These are phyloP conservation scores for Balearica regulorum DNA, from an alignment of 2,797 vertebrate species.

Conservation along the genomic window DNA sequence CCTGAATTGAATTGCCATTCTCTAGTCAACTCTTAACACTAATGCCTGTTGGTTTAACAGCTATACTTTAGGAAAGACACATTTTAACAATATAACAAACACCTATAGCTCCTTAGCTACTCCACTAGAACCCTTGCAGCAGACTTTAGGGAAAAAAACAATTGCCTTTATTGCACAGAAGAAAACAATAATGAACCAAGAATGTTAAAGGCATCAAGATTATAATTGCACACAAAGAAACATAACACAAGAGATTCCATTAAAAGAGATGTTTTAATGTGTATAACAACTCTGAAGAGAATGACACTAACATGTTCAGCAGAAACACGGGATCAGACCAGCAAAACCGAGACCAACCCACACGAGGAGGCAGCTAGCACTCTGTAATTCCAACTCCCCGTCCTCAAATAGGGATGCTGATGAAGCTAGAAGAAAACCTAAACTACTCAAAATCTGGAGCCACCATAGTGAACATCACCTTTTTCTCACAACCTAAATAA, in stretches of 20 bases:
- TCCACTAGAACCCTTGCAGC: slow-evolving; percentile 7
- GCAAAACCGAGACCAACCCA: background rate
- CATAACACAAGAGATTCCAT: slow-evolving; percentile 14
- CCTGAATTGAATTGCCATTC: slow-evolving; percentile 11
- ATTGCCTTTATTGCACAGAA: slow-evolving; percentile 51
- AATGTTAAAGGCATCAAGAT: slow-evolving; percentile 11
- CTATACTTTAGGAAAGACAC: slow-evolving; percentile 14
- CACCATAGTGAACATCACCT: background rate
- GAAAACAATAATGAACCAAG: slow-evolving; percentile 43
- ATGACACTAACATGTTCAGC: background rate
- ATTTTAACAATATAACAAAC: slow-evolving; percentile 16
- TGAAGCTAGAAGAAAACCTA: background rate
- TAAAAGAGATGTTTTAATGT: background rate
- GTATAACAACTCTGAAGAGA: background rate
- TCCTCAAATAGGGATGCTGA: background rate
- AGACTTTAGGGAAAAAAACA: slow-evolving; percentile 44
- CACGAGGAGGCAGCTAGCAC: background rate
- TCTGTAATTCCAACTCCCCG: background rate
- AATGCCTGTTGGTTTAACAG: slow-evolving; percentile 46
- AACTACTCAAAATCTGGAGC: background rate
- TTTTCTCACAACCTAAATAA: background rate
- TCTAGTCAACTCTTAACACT: slow-evolving; percentile 19
- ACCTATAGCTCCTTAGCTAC: background rate
- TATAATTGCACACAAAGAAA: slow-evolving; percentile 48
- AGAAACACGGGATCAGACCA: background rate